Conservation (phyloP, 2,888 invertebrate species). For the Orthonevra nobilis region DNA sequence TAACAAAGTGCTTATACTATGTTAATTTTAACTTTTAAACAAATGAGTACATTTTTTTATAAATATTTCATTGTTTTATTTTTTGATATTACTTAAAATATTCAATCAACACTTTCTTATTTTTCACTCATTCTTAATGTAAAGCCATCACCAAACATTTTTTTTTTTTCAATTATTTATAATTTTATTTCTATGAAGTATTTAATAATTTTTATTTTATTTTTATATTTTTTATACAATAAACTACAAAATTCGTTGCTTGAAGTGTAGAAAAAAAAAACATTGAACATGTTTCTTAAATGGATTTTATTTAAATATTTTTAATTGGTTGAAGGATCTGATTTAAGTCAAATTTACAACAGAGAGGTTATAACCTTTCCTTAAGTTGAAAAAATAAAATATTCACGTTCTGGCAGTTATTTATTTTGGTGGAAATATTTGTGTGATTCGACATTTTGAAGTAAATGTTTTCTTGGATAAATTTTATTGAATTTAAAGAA, state of each 20-base stretch:
- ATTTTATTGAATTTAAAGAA: neutral
- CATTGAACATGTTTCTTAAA: too few species aligned
- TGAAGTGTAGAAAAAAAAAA: neutral
- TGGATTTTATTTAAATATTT: slow-evolving; percentile 7
- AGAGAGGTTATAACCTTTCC: too few species aligned
- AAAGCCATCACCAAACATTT: slow-evolving; percentile 64
- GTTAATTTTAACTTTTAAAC: slow-evolving; percentile 26
- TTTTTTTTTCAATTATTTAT: neutral
- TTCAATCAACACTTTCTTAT: slow-evolving; percentile 18
- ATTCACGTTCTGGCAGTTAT: slow-evolving; percentile 14
- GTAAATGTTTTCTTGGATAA: too few species aligned
- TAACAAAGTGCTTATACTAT: slow-evolving; percentile 34
- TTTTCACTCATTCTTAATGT: slow-evolving; percentile 41
- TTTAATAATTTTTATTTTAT: neutral
- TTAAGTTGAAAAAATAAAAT: too few species aligned
- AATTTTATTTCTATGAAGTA: slow-evolving; percentile 10
- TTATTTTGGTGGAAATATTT: neutral
- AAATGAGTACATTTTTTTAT: slow-evolving; percentile 50
- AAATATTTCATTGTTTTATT: neutral
- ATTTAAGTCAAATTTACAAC: too few species aligned
- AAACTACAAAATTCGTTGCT: slow-evolving; percentile 60
- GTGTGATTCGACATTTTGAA: too few species aligned
- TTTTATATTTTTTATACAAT: slow-evolving; percentile 19
- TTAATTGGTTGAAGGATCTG: neutral
- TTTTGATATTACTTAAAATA: slow-evolving; percentile 38